Percentiles rank a stretch among this genome's conserved stretches.
Evolutionary conservation across 2,888 invertebrate species (phyloP).

Genomic region (Protodeltote pygarga): DNA sequence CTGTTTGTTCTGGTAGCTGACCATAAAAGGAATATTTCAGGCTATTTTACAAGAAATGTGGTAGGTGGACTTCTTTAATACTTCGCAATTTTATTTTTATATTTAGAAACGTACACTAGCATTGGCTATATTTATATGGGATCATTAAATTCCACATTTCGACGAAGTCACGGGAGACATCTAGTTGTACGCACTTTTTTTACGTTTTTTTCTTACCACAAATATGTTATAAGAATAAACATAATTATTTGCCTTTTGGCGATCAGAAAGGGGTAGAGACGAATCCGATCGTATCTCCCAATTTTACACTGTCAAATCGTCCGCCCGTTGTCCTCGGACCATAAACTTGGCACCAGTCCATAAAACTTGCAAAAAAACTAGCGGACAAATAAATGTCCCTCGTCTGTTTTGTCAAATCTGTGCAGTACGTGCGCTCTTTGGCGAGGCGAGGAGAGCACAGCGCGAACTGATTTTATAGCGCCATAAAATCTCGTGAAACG

Average conservation of each 20-base stretch:
- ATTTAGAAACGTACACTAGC: too few species aligned
- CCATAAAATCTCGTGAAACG: conserved; percentile 85
- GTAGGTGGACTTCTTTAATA: too few species aligned
- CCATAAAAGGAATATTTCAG: too few species aligned
- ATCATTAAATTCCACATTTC: too few species aligned
- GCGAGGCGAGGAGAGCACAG: conserved; percentile 54
- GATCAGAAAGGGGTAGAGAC: conserved; percentile 47
- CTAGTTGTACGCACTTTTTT: too few species aligned
- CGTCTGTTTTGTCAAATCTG: conserved; percentile 87
- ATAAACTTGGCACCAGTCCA: conserved; percentile 84
- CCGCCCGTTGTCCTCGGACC: conserved; percentile 71
- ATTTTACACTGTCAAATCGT: conserved; percentile 75
- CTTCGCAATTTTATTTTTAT: too few species aligned
- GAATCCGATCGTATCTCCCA: conserved; percentile 63
- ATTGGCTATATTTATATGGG: too few species aligned
- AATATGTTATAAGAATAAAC: too few species aligned
- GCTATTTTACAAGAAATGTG: too few species aligned
- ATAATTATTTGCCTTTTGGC: conserved; percentile 15
- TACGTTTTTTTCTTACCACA: too few species aligned
- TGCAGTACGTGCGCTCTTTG: conserved; percentile 76
- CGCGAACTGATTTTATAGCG: conserved; percentile 85
- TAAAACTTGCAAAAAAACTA: conserved; percentile 83
- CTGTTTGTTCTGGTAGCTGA: too few species aligned
- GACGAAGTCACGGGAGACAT: too few species aligned
- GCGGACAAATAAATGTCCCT: conserved; percentile 82